Evolutionary conservation across 1,140 invertebrate species (phyloP).

Genomic region (Papilio polytes): DNA sequence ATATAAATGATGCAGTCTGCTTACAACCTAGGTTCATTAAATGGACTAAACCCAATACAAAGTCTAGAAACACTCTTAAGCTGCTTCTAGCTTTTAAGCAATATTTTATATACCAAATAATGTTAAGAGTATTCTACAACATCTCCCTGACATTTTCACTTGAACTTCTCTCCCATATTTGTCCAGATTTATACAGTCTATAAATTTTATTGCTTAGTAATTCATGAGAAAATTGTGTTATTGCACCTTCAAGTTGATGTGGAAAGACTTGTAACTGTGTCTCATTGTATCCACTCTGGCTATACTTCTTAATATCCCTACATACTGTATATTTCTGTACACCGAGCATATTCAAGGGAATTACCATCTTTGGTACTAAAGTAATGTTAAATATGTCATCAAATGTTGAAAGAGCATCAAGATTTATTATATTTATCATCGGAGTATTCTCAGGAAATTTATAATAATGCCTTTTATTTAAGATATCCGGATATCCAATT

Average conservation of each 20-base stretch:
- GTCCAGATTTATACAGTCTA: conserved; percentile 74
- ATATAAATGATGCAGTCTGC: no score
- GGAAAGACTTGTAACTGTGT: conserved; percentile 80
- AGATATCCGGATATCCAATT: conserved; percentile 75
- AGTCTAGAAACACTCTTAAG: background rate
- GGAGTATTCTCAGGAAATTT: conserved; percentile 64
- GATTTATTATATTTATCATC: conserved; percentile 70
- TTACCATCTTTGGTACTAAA: conserved; percentile 53
- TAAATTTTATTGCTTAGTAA: conserved; percentile 79
- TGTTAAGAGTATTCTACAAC: conserved; percentile 54
- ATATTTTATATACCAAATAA: background rate
- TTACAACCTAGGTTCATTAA: no score
- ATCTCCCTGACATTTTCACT: conserved; percentile 74
- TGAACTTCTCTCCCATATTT: conserved; percentile 77
- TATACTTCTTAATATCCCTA: conserved; percentile 70
- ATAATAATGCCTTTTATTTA: conserved; percentile 81
- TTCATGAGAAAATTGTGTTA: conserved; percentile 75
- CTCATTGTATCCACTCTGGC: conserved; percentile 75
- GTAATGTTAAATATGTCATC: conserved; percentile 76
- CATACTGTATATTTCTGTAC: conserved; percentile 80
- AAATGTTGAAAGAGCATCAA: conserved; percentile 76
- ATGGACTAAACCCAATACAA: no score
- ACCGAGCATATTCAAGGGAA: conserved; percentile 65
- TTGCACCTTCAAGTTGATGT: conserved; percentile 81
- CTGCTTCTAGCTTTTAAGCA: background rate